These are phyloP conservation scores for Lapara coniferarum DNA, from an alignment of 2,888 invertebrate species.

Conservation along the genomic window DNA sequence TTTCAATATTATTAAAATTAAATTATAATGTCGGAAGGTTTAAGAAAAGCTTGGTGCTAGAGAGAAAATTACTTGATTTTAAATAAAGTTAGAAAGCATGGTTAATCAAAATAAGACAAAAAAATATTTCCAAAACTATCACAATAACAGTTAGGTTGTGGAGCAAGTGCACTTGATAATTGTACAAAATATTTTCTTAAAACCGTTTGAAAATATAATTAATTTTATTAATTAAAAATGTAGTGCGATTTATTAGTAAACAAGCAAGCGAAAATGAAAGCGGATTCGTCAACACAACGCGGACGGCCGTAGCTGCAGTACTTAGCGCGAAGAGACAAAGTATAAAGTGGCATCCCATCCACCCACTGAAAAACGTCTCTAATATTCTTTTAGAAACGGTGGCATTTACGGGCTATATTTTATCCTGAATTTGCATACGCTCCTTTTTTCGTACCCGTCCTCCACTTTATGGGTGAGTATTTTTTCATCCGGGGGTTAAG, in stretches of 20 bases:
- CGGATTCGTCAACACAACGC: constrained; percentile 62
- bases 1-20: too few species aligned
- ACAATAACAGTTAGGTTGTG: too few species aligned
- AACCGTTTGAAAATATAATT: neutral
- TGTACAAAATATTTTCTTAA: too few species aligned
- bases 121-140: too few species aligned
- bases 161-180: too few species aligned
- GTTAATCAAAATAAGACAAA: too few species aligned
- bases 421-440: constrained; percentile 85
- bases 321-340: constrained; percentile 82
- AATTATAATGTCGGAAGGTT: too few species aligned
- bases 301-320: constrained; percentile 78
- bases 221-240: constrained; percentile 26
- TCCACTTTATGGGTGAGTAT: constrained; percentile 84
- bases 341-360: constrained; percentile 80
- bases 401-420: constrained; percentile 85
- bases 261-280: constrained; percentile 80
- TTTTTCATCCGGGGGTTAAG: constrained; percentile 83
- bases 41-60: too few species aligned
- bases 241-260: constrained; percentile 73
- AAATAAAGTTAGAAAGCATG: too few species aligned
- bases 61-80: too few species aligned
- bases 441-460: constrained; percentile 83
- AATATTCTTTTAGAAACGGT: constrained; percentile 85
- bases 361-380: constrained; percentile 85